A percentile compares a stretch with the other conserved stretches of the same genome.
phyloP scores from a whole-genome alignment of 2,888 invertebrate genomes.

The Chydorus sphaericus region DNA sequence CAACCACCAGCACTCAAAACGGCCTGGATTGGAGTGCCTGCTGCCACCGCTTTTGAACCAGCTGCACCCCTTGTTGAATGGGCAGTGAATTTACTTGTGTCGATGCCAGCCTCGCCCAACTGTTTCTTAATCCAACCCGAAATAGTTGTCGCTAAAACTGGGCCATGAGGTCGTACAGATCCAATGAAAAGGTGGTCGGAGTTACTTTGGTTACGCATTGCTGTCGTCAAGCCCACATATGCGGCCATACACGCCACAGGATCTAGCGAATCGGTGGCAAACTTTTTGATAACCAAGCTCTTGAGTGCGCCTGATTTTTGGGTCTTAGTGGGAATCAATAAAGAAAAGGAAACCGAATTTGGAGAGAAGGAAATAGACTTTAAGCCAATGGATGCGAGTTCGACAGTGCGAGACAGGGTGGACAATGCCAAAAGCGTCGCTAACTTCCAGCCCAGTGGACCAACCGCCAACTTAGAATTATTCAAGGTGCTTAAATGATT shows the following conservation, averaged over 20 bases:
- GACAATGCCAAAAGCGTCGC: background rate
- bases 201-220: background rate
- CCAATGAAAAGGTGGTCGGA: background rate
- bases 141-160: too few species aligned
- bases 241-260: background rate
- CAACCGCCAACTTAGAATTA: background rate
- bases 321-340: background rate
- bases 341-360: background rate
- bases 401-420: background rate
- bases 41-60: too few species aligned
- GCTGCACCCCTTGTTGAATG: too few species aligned
- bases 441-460: background rate
- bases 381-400: background rate
- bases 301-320: background rate
- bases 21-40: too few species aligned
- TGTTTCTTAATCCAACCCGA: too few species aligned
- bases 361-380: background rate
- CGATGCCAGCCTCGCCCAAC: too few species aligned
- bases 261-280: background rate
- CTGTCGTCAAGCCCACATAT: background rate
- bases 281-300: background rate
- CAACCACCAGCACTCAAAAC: too few species aligned
- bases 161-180: background rate
- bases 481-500: background rate
- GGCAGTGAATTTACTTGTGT: too few species aligned